A percentile compares a stretch with the other conserved stretches of the same genome.
Conservation (phyloP, 2,113 vertebrate genomes). For the Helogale parvula region DNA sequence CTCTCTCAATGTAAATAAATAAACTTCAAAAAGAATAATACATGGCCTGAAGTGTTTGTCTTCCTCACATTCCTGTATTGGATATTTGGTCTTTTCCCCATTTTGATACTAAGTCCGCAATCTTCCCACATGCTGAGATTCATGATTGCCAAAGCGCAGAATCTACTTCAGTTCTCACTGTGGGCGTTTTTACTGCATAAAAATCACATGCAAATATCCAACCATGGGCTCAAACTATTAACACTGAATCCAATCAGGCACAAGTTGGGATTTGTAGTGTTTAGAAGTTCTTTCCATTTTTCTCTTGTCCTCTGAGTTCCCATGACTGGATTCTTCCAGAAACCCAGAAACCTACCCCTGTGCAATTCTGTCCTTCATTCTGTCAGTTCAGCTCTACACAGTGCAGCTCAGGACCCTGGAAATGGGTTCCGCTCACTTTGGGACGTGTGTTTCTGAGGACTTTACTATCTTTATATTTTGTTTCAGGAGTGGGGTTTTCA, state of each 20-base stretch:
- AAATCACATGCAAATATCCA: not conserved
- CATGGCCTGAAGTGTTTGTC: not conserved
- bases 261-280: not conserved
- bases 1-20: no score
- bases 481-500: not conserved
- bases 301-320: not conserved
- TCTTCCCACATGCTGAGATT: not conserved
- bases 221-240: not conserved
- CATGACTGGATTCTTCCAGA: not conserved
- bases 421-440: not conserved
- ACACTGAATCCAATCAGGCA: not conserved
- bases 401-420: not conserved
- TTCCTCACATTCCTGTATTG: not conserved
- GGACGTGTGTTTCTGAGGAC: not conserved
- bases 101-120: not conserved
- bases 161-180: not conserved
- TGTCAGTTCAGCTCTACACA: not conserved
- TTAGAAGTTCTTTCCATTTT: not conserved
- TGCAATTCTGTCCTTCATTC: not conserved
- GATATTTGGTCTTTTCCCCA: not conserved
- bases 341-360: not conserved
- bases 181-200: not conserved
- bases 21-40: not conserved
- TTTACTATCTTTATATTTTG: not conserved
- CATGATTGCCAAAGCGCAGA: not conserved